phyloP scores from a whole-genome alignment of 1,140 invertebrate species.

The Bathynomus jamesi region DNA sequence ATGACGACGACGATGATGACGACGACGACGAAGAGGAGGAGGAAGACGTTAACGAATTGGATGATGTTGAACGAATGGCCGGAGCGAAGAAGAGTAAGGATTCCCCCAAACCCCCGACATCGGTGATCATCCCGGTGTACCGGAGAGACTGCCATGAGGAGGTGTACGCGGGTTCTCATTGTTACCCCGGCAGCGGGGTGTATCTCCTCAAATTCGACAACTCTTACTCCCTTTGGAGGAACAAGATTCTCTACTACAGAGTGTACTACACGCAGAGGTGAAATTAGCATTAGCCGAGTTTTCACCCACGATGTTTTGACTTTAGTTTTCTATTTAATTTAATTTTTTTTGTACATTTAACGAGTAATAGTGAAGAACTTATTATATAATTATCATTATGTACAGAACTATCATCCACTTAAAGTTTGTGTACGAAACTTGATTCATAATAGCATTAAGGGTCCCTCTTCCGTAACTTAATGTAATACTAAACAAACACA shows the following conservation, averaged over 20 bases:
- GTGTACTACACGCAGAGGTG: constrained; percentile 78
- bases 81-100: constrained; percentile 12
- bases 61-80: constrained; percentile 15
- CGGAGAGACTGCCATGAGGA: constrained; percentile 92
- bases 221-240: constrained; percentile 96
- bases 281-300: too few species aligned
- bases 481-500: too few species aligned
- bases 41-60: constrained; percentile 36
- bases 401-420: too few species aligned
- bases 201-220: constrained; percentile 99
- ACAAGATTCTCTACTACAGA: constrained; percentile 97
- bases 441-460: too few species aligned
- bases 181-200: constrained; percentile 81
- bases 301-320: too few species aligned
- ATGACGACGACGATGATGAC: constrained; percentile 82
- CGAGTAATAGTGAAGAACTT: too few species aligned
- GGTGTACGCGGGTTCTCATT: constrained; percentile 93
- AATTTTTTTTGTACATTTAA: too few species aligned
- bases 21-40: constrained; percentile 56
- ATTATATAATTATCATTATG: too few species aligned
- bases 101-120: constrained; percentile 11
- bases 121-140: constrained; percentile 73
- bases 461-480: too few species aligned
- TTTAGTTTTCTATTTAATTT: too few species aligned
- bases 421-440: too few species aligned